Evolutionary conservation across 2,888 invertebrate species (phyloP).

Genomic region (Oxytorus armatus): DNA sequence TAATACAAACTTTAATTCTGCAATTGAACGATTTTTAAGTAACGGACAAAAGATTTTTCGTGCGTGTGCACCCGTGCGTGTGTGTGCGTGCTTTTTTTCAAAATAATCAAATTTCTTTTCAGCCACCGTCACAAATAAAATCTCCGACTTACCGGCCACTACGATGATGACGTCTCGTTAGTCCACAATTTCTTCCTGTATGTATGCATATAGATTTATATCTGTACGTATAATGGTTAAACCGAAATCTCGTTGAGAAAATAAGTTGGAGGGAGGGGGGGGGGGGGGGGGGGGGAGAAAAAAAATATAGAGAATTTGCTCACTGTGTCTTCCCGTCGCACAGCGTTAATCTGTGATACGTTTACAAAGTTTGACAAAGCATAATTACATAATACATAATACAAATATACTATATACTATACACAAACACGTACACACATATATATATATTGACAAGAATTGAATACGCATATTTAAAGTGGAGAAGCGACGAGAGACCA

Average conservation of each 20-base stretch:
- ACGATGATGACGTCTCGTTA: conserved; percentile 75
- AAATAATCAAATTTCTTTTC: conserved; percentile 57
- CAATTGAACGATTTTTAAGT: too few species aligned
- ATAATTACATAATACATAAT: conserved; percentile 37
- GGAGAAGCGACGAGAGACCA: conserved; percentile 45
- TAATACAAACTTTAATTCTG: too few species aligned
- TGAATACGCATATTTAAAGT: conserved; percentile 45
- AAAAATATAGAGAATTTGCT: conserved; percentile 66
- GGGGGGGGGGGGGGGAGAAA: conserved; percentile 16
- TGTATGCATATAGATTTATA: too few species aligned
- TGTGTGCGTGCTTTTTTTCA: too few species aligned
- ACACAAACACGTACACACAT: conserved; percentile 45
- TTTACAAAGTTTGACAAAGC: conserved; percentile 66
- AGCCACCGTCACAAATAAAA: conserved; percentile 75
- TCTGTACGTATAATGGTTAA: conserved; percentile 30
- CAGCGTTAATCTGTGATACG: conserved; percentile 78
- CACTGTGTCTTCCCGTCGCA: conserved; percentile 81
- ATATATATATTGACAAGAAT: too few species aligned
- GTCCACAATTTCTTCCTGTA: background rate
- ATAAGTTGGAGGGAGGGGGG: background rate
- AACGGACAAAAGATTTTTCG: too few species aligned
- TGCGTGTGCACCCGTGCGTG: too few species aligned
- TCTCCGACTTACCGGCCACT: conserved; percentile 74
- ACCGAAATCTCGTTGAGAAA: conserved; percentile 64
- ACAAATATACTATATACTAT: conserved; percentile 48